phyloP scores from a whole-genome alignment of 2,797 vertebrate species.

The Odontamblyopus rebecca region DNA sequence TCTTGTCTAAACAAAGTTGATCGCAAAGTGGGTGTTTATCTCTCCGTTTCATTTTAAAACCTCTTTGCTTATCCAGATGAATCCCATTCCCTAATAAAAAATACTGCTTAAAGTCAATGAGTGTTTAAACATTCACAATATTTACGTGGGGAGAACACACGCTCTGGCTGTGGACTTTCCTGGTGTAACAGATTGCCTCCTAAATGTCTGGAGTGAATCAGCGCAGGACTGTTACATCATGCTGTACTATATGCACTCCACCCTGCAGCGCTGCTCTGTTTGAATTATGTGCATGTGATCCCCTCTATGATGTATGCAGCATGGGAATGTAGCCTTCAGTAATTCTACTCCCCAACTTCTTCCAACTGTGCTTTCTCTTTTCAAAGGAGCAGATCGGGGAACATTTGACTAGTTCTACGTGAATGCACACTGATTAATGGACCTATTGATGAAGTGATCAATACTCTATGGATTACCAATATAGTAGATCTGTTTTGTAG shows the following conservation, averaged over 20 bases:
- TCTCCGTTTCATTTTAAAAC: not conserved
- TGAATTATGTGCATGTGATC: slow-evolving; percentile 18
- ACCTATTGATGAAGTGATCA: slow-evolving; percentile 2
- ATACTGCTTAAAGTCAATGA: not conserved
- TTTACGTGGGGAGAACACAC: not conserved
- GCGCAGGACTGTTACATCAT: slow-evolving; percentile 50
- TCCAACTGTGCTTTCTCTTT: not conserved
- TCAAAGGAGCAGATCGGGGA: not conserved
- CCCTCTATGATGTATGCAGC: slow-evolving; percentile 14
- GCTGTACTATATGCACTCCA: slow-evolving; percentile 46
- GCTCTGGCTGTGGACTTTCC: not conserved
- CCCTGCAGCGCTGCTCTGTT: slow-evolving; percentile 48
- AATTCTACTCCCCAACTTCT: not conserved
- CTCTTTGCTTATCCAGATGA: not conserved
- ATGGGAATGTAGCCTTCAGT: slow-evolving; percentile 9
- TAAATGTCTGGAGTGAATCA: slow-evolving; percentile 53
- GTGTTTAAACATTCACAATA: not conserved
- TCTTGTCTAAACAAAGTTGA: not conserved
- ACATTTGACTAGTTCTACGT: not conserved
- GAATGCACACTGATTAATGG: slow-evolving; percentile 1
- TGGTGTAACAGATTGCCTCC: slow-evolving; percentile 29
- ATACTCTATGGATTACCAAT: not conserved
- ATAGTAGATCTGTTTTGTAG: not conserved
- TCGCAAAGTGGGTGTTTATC: not conserved
- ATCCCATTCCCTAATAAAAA: not conserved